Base-by-base conservation (phyloP, 2,888 invertebrate genomes). In the Arrhopalites spinosus region DNA sequence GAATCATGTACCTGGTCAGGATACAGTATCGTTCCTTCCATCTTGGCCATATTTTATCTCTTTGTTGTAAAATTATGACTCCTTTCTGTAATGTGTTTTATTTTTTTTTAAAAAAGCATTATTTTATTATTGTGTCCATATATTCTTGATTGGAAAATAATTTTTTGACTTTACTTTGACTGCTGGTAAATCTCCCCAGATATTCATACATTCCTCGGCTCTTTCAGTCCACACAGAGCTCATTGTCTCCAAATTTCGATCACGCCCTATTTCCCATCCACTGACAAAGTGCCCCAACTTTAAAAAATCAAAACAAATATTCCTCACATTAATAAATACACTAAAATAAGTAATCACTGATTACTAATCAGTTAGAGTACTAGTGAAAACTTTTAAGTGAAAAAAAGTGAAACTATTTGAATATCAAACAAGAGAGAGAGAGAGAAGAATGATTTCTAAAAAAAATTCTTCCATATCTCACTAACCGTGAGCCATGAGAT, bases 11-110 rank as follows among this genome's bases (percentile, higher is more conserved):
- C 36, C 36, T 86, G 78, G 90, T 90, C 66, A 90, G 86, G 81
- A 90, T 88, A 85, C 90, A 90, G 83, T 89, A 90, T 83, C 90
- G 86, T 84, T 90, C 90, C 85, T 90, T 90, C 90, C 90, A 90
- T 78, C 90, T 86, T 76, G 89, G 89, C 86, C 90, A 90, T 73
- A 90, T 85, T 81, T 89, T 88, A 84, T 90, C 90, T 77, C 90
- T 85, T 83, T 90, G 90, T 84, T 90, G 90, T 89, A 89, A 89
- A 76, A 90, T 86, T 67, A 90, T 86, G 67, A 90, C 86, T 77
- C 90, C 90, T 75, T 89, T 88, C 85, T 15, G n/a, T 15, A 45
- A 45, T 45, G 15, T 15, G 15, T 2, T 17, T 47, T 53, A 53
- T 7, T 17, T 17, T 13, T 17, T 17, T 53, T 53, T 13, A 8